phyloP scores from a whole-genome alignment of 2,888 invertebrate species.

The Parnassius apollo region DNA sequence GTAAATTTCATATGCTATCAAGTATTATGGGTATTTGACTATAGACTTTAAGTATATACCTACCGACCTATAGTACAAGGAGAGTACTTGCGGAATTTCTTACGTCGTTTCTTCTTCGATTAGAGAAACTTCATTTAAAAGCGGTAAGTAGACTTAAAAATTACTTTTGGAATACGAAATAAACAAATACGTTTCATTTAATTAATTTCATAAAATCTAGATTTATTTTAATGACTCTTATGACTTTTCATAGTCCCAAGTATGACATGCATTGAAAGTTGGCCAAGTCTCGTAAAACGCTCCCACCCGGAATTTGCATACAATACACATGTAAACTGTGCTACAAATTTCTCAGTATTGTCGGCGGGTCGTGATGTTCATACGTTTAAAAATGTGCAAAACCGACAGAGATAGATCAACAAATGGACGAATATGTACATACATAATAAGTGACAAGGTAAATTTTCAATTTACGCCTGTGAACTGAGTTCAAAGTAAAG shows the following conservation, averaged over 20 bases:
- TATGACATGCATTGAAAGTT: slow-evolving; percentile 32
- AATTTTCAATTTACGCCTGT: slow-evolving; percentile 7
- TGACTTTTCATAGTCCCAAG: no score
- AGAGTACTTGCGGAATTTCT: no score
- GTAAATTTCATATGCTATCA: background rate
- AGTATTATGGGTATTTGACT: background rate
- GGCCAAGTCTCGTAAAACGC: slow-evolving; percentile 34
- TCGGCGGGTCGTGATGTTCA: slow-evolving; percentile 31
- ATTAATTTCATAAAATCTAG: no score
- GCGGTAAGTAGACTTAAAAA: no score
- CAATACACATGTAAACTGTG: slow-evolving; percentile 38
- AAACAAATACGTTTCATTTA: no score
- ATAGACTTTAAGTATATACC: background rate
- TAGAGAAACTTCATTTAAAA: no score
- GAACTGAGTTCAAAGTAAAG: slow-evolving; percentile 14
- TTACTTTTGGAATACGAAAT: no score
- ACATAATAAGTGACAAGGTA: slow-evolving; percentile 15
- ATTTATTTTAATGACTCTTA: no score
- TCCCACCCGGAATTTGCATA: slow-evolving; percentile 40
- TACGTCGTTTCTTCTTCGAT: no score
- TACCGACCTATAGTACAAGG: no score
- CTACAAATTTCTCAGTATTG: slow-evolving; percentile 38
- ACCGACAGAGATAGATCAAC: slow-evolving; percentile 26
- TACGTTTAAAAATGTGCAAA: slow-evolving; percentile 28
- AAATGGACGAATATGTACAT: slow-evolving; percentile 24